Conservation (phyloP, 2,888 invertebrate species). For the Trissonchulus latispiculum region DNA sequence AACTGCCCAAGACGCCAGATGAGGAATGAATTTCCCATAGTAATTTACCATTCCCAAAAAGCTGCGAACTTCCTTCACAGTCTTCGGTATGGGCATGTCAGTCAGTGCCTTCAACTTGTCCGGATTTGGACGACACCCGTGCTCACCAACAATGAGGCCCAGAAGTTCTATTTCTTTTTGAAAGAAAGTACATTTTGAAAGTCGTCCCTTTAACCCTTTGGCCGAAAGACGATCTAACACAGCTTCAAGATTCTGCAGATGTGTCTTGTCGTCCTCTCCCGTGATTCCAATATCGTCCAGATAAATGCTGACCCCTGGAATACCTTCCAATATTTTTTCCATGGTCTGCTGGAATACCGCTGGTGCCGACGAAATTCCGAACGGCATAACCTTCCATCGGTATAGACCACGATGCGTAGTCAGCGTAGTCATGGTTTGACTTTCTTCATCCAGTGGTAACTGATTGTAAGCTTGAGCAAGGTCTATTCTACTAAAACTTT, state of each 20-base stretch:
- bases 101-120: neutral
- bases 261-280: neutral
- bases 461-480: constrained; percentile 42
- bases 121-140: neutral
- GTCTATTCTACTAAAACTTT: constrained; percentile 43
- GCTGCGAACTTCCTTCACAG: neutral
- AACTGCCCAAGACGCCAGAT: neutral
- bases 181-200: neutral
- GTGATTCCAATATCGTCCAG: constrained; percentile 25
- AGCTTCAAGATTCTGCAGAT: neutral
- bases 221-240: neutral
- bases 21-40: neutral
- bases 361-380: constrained; percentile 9
- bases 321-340: constrained; percentile 13
- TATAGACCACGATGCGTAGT: constrained; percentile 33
- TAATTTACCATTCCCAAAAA: neutral
- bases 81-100: neutral
- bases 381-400: neutral
- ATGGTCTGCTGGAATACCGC: neutral
- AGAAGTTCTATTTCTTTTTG: neutral
- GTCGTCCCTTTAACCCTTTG: neutral
- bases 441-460: constrained; percentile 35
- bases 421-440: constrained; percentile 32
- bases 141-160: neutral
- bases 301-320: neutral